phyloP scores from a whole-genome alignment of 30 jellyfish, hydroid and myxozoan genomes.

The Pseudorhiza aurosa region DNA sequence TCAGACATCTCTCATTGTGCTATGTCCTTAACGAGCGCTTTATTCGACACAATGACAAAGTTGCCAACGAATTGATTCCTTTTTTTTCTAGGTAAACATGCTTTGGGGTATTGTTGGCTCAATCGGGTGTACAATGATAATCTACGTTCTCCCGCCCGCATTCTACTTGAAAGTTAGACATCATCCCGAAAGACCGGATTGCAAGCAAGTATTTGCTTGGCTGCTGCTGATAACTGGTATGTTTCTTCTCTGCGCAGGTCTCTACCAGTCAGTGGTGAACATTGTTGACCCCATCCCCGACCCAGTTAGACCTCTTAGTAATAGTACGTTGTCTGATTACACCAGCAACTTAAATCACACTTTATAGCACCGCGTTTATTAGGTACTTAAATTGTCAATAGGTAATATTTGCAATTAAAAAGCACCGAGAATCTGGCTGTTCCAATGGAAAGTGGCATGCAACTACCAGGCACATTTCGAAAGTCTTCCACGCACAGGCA shows the following conservation, averaged over 20 bases:
- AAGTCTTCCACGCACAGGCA: no score
- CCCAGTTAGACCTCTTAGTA: neutral
- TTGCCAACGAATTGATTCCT: no score
- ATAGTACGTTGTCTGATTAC: neutral
- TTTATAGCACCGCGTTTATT: neutral
- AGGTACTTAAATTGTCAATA: no score
- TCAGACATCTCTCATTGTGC: no score
- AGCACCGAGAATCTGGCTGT: no score
- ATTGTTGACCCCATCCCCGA: constrained; percentile 81
- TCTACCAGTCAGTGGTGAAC: constrained; percentile 83
- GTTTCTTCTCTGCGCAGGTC: constrained; percentile 80
- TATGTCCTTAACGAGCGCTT: no score
- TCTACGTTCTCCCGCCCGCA: constrained; percentile 96
- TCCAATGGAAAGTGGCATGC: no score
- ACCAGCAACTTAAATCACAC: neutral
- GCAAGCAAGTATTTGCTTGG: constrained; percentile 83
- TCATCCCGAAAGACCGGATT: constrained; percentile 91
- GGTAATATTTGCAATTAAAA: no score
- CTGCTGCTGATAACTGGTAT: constrained; percentile 69
- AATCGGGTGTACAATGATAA: constrained; percentile 89
- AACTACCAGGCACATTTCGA: no score
- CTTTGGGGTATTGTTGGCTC: constrained; percentile 98
- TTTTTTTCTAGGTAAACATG: constrained; percentile 83
- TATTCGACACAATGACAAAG: no score
- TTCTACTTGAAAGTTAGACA: constrained; percentile 88